These are phyloP conservation scores for Philopotamus ludificatus DNA, from an alignment of 1,140 invertebrate species.

Conservation along the genomic window DNA sequence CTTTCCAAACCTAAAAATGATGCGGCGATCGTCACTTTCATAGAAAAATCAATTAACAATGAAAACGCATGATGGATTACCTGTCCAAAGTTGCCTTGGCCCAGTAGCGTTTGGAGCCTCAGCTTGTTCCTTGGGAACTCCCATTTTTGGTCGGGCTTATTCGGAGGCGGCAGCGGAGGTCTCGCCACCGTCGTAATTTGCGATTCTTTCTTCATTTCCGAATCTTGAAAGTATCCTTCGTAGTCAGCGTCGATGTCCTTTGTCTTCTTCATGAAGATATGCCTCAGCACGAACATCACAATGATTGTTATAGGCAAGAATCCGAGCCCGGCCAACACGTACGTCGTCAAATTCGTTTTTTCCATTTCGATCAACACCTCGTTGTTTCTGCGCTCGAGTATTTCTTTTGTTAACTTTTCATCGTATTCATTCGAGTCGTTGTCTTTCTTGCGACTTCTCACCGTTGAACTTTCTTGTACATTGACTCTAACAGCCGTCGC, in stretches of 20 bases:
- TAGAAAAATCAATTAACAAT: slow-evolving; percentile 7
- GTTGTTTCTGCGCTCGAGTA: slow-evolving; percentile 44
- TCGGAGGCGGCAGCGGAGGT: slow-evolving; percentile 53
- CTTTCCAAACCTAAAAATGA: slow-evolving; percentile 71
- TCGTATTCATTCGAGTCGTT: not conserved
- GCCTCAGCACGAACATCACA: slow-evolving; percentile 56
- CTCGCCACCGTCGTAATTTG: slow-evolving; percentile 53
- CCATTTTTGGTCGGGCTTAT: slow-evolving; percentile 63
- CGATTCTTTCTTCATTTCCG: slow-evolving; percentile 53
- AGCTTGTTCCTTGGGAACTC: slow-evolving; percentile 77
- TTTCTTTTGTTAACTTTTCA: slow-evolving; percentile 25
- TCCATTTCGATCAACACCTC: slow-evolving; percentile 58
- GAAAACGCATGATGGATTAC: slow-evolving; percentile 55
- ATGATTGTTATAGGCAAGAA: slow-evolving; percentile 60
- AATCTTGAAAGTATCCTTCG: slow-evolving; percentile 59
- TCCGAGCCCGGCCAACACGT: slow-evolving; percentile 60
- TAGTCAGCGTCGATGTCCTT: slow-evolving; percentile 61
- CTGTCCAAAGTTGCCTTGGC: slow-evolving; percentile 83
- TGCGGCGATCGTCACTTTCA: not conserved
- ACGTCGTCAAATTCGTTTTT: slow-evolving; percentile 58
- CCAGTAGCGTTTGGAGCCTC: slow-evolving; percentile 74
- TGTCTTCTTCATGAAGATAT: slow-evolving; percentile 56
- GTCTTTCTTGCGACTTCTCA: not conserved
- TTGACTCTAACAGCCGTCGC: not conserved
- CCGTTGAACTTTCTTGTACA: not conserved